Evolutionary conservation across 2,797 vertebrate genomes (phyloP), one percentile per base, ranked within the genome.

Genomic region (Merluccius polli): DNA sequence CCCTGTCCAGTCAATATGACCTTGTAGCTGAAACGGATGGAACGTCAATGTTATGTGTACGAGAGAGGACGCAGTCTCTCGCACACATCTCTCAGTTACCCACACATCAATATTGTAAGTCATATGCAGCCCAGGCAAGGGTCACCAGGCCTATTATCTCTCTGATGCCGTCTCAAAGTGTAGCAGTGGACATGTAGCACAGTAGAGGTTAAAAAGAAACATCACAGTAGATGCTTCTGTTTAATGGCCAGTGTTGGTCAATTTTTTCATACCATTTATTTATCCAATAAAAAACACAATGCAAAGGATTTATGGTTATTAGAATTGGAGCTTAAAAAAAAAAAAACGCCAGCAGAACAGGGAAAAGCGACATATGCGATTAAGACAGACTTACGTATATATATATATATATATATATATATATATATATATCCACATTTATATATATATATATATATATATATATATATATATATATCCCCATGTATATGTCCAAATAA

Each of bases 351-450:
- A 48, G 44, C 44, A 48, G 44, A 48, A 48, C 44, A 48, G 44
- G 38, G 38, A 16, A 59, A 59, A 15, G 7, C 10, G 11, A 63
- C 59, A 27, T 27, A 27, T 12, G 59, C 2, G 59, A 27, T 63
- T 63, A 63, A 63, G 41, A 48, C n/a, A 63, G 59, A 63, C 59
- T 27, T 59, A 8, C 33, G 74, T 74, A 89, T 81, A 88, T 85
- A 85, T 84, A 90, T 85, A n/a, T n/a, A n/a, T n/a, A n/a, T n/a
- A n/a, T n/a, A 77, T 73, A 65, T 77, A 85, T 74, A 89, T 79
- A 73, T 80, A 85, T 80, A 76, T 6, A 69, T n/a, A n/a, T 75
- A n/a, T 29, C 16, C 30, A 69, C 30, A 69, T 12, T 16, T 31
- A 16, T 8, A 69, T 16, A 69, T 16, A 13, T 18, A 69, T 69